Conservation (phyloP, 2,797 vertebrate genomes). For the Spea hammondii region DNA sequence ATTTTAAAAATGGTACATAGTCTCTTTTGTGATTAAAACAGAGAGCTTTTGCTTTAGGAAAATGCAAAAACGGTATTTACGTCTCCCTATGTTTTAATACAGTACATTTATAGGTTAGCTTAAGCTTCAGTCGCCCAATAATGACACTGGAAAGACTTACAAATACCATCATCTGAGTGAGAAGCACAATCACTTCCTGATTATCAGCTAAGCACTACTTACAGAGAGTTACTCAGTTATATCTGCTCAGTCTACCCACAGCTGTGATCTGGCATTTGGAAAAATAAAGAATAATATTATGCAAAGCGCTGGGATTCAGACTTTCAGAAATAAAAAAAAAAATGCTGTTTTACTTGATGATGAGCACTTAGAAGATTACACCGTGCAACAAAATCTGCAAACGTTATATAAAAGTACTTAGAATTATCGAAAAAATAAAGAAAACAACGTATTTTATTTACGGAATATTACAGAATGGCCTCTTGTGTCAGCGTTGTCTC, state of each 20-base stretch:
- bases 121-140: conserved; percentile 9
- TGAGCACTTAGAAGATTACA: background rate
- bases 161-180: conserved; percentile 20
- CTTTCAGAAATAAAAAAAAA: conserved; percentile 20
- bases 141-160: conserved; percentile 25
- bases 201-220: conserved; percentile 45
- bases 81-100: conserved; percentile 13
- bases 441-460: too few relatives aligned
- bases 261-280: conserved; percentile 35
- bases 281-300: conserved; percentile 51
- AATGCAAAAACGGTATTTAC: background rate
- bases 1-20: conserved; percentile 19
- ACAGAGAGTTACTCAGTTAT: conserved; percentile 16
- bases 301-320: conserved; percentile 40
- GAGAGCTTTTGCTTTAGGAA: conserved; percentile 14
- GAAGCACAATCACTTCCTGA: conserved; percentile 33
- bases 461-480: too few relatives aligned
- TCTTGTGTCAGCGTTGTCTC: too few relatives aligned
- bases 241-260: conserved; percentile 41
- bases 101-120: conserved; percentile 19
- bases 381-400: background rate
- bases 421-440: too few relatives aligned
- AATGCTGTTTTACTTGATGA: background rate
- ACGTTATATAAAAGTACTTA: too few relatives aligned
- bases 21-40: conserved; percentile 25